Evolutionary conservation across 2,113 vertebrate genomes (phyloP).

Genomic region (Macquaria ambigua): DNA sequence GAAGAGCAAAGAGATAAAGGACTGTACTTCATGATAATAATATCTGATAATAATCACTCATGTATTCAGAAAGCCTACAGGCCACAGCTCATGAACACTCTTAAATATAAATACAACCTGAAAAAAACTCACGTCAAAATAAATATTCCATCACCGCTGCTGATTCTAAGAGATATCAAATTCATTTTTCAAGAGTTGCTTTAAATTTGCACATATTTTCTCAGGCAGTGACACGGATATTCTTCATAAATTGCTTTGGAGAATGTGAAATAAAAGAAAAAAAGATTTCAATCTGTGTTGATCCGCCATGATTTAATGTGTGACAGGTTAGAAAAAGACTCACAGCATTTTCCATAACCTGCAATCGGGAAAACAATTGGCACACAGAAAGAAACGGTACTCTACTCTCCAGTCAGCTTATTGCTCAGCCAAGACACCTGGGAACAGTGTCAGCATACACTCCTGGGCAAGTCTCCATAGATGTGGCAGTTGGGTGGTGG

Average conservation of each 20-base stretch:
- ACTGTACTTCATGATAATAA: conserved; percentile 14
- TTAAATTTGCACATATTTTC: conserved; percentile 37
- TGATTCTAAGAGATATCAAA: conserved; percentile 19
- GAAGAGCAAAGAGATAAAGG: conserved; percentile 1
- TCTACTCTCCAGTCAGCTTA: conserved; percentile 12
- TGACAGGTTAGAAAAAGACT: conserved; percentile 31
- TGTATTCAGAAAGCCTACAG: conserved; percentile 26
- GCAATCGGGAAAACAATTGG: conserved; percentile 29
- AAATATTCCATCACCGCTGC: conserved; percentile 8
- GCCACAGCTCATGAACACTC: neutral
- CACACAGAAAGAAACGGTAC: neutral
- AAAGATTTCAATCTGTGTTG: conserved; percentile 10
- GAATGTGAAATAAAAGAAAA: conserved; percentile 33
- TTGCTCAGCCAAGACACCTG: conserved; percentile 49
- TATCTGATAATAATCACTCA: conserved; percentile 19
- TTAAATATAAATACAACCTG: conserved; percentile 27
- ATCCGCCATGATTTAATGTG: neutral
- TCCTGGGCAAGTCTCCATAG: conserved; percentile 30
- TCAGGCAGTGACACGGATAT: conserved; percentile 14
- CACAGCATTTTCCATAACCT: conserved; percentile 17
- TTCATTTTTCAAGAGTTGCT: conserved; percentile 42
- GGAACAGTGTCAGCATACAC: conserved; percentile 38
- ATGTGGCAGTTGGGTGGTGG: conserved; percentile 14
- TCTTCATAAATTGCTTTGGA: conserved; percentile 2
- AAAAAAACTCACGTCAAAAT: conserved; percentile 6